Base-by-base conservation (phyloP, 2,797 vertebrate genomes). In the Hydrophis major region DNA sequence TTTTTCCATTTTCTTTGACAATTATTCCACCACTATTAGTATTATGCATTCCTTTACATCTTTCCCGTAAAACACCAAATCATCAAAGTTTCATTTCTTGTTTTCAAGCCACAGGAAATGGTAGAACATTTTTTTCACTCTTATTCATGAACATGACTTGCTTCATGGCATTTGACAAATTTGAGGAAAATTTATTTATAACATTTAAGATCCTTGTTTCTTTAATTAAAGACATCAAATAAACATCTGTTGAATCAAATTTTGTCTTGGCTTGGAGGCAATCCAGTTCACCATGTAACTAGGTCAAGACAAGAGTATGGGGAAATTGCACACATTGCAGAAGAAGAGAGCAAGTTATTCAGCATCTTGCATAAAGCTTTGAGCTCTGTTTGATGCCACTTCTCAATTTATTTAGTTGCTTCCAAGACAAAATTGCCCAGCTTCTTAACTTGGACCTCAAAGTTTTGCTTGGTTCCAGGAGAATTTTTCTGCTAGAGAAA, bases 161-260 rank as follows among this genome's bases (percentile, higher is more conserved):
- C 87, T 56, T 66, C 78, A 94, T 87, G 28, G 95, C 87, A 86
- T 92, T 87, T 87, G 78, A 91, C 42, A 87, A 91, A 87, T 86
- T 13, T n/a, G 27, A 20, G 47, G n/a, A 90, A 92, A 74, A 94
- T 86, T 90, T 91, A 89, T 94, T 94, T 90, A 90, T 93, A 87
- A 86, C 10, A 92, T 22, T n/a, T 18, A 37, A 50, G 66, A 12
- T 27, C 66, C 42, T 66, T 92, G 93, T 92, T 96, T 95, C 90
- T 95, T 94, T 93, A 92, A 96, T 96, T 93, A 94, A 42, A 60
- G 92, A 88, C 60, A 53, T 92, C 93, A 94, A 89, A 92, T 69
- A 95, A 96, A 94, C 92, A 95, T 42, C 42, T 27, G 78, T 12
- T 6, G 28, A 86, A 92, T 90, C 90, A 91, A 96, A 88, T 55